These are phyloP conservation scores for Amblyraja radiata DNA, from an alignment of 2,797 vertebrate species.

Conservation along the genomic window DNA sequence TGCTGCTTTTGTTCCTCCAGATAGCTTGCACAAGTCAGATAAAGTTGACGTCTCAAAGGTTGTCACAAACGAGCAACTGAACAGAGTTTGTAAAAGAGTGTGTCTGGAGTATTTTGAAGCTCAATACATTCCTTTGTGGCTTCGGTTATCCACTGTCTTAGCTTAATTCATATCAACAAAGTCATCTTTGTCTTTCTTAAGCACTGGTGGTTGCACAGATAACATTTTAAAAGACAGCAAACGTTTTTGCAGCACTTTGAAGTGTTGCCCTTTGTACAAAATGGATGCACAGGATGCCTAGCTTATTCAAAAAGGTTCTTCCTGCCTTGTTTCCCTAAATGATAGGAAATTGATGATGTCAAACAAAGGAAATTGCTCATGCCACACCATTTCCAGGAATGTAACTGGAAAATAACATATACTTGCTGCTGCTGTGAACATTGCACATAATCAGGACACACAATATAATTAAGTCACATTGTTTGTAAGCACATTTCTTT, in stretches of 20 bases:
- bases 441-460: background rate
- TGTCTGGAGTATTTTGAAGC: background rate
- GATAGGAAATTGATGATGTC: constrained; percentile 52
- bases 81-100: background rate
- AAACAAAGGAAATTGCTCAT: constrained; percentile 47
- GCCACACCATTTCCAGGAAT: constrained; percentile 46
- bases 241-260: background rate
- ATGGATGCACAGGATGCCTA: constrained; percentile 38
- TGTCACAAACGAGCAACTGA: background rate
- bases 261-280: constrained; percentile 12
- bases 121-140: constrained; percentile 22
- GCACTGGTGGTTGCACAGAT: background rate
- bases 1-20: background rate
- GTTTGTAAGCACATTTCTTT: background rate
- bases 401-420: constrained; percentile 36
- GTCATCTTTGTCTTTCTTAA: background rate
- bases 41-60: background rate
- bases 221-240: background rate
- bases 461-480: background rate
- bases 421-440: background rate
- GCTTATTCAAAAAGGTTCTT: constrained; percentile 48
- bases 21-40: constrained; percentile 12
- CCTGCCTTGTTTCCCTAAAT: constrained; percentile 55
- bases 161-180: background rate
- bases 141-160: constrained; percentile 1